Conservation (phyloP, 2,113 vertebrate genomes). For the Cavia aperea region DNA sequence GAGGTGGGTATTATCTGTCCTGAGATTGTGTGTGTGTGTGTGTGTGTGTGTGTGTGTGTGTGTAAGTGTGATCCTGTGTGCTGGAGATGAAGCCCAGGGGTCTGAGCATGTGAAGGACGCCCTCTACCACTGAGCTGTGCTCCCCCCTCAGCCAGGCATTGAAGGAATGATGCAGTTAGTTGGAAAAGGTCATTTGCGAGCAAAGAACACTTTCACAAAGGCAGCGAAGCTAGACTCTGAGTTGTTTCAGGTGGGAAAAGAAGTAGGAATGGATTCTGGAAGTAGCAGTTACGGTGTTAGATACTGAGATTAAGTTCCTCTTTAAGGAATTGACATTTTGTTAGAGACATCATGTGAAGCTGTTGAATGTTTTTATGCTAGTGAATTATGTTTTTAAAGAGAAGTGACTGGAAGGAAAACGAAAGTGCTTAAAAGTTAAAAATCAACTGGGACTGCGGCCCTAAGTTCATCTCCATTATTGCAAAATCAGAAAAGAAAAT, state of each 20-base stretch:
- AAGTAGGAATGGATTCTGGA: not conserved
- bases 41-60: not conserved
- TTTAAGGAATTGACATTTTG: not conserved
- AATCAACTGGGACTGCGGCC: not conserved
- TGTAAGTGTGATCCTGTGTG: no score
- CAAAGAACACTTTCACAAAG: not conserved
- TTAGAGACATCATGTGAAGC: not conserved
- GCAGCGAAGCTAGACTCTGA: not conserved
- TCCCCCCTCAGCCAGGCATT: not conserved
- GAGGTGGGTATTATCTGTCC: not conserved
- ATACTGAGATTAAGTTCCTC: not conserved
- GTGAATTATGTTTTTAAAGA: not conserved
- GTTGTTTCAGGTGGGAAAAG: not conserved
- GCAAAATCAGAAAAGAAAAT: not conserved
- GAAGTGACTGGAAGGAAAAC: not conserved
- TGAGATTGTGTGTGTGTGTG: not conserved
- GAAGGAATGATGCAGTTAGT: not conserved
- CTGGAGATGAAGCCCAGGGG: not conserved
- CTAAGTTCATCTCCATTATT: not conserved
- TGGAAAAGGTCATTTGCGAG: not conserved
- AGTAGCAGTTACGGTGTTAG: not conserved
- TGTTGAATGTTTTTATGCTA: not conserved
- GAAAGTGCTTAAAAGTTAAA: not conserved
- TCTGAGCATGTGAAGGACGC: not conserved
- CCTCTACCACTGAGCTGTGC: not conserved